These are phyloP conservation scores for Rhogogaster chlorosoma DNA, from an alignment of 2,888 invertebrate species.

Conservation along the genomic window DNA sequence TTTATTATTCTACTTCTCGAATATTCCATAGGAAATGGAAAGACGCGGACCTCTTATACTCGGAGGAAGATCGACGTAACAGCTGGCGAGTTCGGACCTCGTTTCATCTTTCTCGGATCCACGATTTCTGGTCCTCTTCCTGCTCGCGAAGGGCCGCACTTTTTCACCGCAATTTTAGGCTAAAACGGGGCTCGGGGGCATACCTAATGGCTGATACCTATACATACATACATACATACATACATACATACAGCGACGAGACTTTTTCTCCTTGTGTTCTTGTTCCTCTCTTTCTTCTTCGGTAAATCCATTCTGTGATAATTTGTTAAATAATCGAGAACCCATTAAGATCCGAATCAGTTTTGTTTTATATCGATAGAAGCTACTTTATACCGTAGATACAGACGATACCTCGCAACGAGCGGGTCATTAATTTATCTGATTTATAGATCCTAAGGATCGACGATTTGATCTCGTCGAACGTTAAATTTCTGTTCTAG, in stretches of 20 bases:
- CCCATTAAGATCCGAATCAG: conserved; percentile 28
- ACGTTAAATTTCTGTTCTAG: neutral
- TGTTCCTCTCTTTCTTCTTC: neutral
- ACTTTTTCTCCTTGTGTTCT: neutral
- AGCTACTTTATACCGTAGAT: neutral
- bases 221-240: no score
- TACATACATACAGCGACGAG: neutral
- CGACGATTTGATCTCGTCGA: conserved; percentile 20
- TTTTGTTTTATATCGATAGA: conserved; percentile 2
- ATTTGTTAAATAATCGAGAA: conserved; percentile 15
- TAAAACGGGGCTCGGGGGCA: neutral
- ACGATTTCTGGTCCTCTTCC: conserved; percentile 1
- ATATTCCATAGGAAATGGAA: neutral
- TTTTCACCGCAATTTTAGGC: conserved; percentile 9
- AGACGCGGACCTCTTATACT: neutral
- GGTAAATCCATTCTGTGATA: neutral
- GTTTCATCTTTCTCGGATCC: neutral
- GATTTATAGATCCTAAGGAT: conserved; percentile 4
- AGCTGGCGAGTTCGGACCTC: conserved; percentile 23
- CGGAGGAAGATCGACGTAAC: neutral
- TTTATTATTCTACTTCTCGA: neutral
- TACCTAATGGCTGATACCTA: no score
- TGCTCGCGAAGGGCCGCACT: conserved; percentile 50
- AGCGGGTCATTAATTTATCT: neutral
- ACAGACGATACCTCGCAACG: neutral